These are phyloP conservation scores for Lithophane leautieri DNA, from an alignment of 2,888 invertebrate genomes.

Conservation along the genomic window DNA sequence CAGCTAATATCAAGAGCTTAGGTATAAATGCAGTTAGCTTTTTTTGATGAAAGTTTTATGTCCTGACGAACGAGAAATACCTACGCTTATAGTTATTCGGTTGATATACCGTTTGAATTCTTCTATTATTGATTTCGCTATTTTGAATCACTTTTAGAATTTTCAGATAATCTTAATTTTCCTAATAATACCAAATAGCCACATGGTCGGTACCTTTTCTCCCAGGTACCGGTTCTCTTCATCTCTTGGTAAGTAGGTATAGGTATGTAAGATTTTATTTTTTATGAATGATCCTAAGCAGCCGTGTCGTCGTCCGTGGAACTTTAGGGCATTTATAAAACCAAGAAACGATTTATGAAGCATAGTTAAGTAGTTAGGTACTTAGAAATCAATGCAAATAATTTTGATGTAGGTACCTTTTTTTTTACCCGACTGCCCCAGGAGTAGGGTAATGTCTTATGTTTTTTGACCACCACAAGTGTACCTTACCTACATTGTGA, in stretches of 20 bases:
- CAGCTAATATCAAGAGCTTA: no score
- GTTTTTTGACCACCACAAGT: neutral
- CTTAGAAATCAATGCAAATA: neutral
- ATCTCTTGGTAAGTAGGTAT: neutral
- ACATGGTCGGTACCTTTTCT: neutral
- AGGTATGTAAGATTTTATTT: no score
- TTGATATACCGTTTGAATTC: neutral
- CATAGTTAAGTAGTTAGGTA: neutral
- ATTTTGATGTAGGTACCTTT: neutral
- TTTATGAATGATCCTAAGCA: neutral
- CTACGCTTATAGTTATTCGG: no score
- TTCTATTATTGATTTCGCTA: neutral
- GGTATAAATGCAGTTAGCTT: neutral
- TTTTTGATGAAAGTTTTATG: conserved; percentile 16
- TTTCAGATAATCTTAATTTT: neutral
- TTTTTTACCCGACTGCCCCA: no score
- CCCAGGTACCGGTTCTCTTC: neutral
- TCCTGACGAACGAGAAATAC: no score
- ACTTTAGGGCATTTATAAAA: neutral
- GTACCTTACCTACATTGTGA: neutral
- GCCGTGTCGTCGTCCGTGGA: neutral
- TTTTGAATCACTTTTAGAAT: neutral
- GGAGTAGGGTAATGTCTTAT: no score
- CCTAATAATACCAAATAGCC: neutral
- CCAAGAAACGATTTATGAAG: neutral